Evolutionary conservation across 2,797 vertebrate species (phyloP).

Genomic region (Semotilus atromaculatus): DNA sequence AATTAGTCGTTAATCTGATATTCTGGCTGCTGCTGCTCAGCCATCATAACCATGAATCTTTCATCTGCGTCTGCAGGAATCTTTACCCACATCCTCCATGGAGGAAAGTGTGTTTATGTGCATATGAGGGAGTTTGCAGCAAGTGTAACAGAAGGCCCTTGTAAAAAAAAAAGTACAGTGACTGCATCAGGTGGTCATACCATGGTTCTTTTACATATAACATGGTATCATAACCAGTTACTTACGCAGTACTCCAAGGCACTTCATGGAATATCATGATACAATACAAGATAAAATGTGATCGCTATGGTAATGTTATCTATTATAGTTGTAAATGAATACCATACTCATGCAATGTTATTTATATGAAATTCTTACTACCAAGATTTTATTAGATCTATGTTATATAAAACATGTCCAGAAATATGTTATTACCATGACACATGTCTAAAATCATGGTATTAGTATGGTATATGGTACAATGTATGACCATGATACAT

Average conservation of each 20-base stretch:
- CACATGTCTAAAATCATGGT: not conserved
- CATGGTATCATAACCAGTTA: not conserved
- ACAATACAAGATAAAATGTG: not conserved
- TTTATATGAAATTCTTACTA: not conserved
- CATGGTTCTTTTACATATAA: not conserved
- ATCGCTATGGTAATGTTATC: not conserved
- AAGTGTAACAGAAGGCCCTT: not conserved
- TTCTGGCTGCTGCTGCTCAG: constrained; percentile 28
- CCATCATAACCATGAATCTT: constrained; percentile 18
- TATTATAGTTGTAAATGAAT: too few relatives aligned
- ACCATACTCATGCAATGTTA: not conserved
- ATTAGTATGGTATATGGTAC: not conserved
- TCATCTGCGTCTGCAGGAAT: constrained; percentile 25
- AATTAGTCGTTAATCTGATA: constrained; percentile 44
- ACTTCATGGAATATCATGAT: not conserved
- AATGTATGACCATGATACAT: not conserved
- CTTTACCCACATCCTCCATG: constrained; percentile 3
- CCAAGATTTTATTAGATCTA: not conserved
- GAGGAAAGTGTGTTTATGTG: constrained; percentile 29
- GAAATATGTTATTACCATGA: not conserved
- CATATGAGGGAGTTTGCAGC: not conserved
- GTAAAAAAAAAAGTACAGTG: not conserved
- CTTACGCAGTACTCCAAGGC: not conserved
- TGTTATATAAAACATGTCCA: not conserved
- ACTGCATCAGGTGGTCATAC: not conserved